phyloP scores from a whole-genome alignment of 2,888 invertebrate genomes.

The Pecten maximus region DNA sequence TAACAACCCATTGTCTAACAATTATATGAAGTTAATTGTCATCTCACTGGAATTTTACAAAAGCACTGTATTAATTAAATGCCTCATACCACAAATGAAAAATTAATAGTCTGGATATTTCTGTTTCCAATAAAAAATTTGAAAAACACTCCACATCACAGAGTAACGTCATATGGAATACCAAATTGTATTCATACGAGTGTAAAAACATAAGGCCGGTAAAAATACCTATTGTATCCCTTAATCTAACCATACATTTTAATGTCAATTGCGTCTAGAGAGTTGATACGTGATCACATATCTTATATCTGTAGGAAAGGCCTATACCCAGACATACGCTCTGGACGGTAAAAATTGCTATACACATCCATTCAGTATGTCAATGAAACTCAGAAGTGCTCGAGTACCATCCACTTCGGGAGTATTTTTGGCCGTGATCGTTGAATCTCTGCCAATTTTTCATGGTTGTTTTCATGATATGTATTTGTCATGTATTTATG shows the following conservation, averaged over 20 bases:
- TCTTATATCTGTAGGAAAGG: background rate
- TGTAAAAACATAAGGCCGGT: background rate
- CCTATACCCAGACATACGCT: background rate
- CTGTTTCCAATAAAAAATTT: too few relatives aligned
- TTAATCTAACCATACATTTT: background rate
- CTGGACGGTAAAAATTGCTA: background rate
- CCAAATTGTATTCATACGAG: too few relatives aligned
- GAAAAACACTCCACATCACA: too few relatives aligned
- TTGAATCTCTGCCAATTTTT: background rate
- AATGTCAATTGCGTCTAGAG: background rate
- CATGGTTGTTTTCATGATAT: background rate
- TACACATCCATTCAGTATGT: slow-evolving; percentile 23
- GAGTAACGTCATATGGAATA: too few relatives aligned
- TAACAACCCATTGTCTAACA: too few relatives aligned
- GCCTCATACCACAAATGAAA: too few relatives aligned
- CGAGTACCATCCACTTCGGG: background rate
- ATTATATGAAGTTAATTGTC: too few relatives aligned
- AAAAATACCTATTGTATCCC: too few relatives aligned
- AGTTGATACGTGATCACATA: background rate
- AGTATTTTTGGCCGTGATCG: background rate
- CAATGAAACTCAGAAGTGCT: background rate
- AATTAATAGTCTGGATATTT: too few relatives aligned
- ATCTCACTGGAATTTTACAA: too few relatives aligned
- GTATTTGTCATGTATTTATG: background rate
- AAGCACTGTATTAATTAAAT: too few relatives aligned